Evolutionary conservation across 2,888 invertebrate species (phyloP), one percentile per base, ranked within the genome.

Genomic region (Ethmia dodecea): DNA sequence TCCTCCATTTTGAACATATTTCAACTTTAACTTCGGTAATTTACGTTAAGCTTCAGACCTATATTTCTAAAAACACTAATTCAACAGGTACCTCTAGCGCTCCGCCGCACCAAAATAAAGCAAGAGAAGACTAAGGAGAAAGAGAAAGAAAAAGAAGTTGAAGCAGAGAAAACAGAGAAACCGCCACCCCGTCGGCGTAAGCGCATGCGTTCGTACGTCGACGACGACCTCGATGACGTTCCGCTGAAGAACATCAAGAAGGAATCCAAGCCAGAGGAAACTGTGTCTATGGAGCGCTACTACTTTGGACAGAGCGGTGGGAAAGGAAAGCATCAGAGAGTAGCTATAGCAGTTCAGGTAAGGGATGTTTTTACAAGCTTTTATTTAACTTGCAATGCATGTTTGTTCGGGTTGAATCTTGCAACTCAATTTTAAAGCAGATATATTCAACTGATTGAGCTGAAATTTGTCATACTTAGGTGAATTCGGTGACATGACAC

Each of bases 231-330:
- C 13, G 81, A 84, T 31, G 80, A 86, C 14, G 48, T 80, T 0
- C 81, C 81, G 1, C 63, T 81, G 11, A 80, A 78, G 56, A 65
- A 42, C 38, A 83, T 83, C 48, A 81, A 83, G 64, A 80, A 80
- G 48, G 86, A 81, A 32, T 47, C 55, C 11, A 70, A 71, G 20
- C 73, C 79, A 0, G 83, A 81, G 33, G 72, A 80, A 56, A 74
- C 88, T 12, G 84, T 89, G 43, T 88, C 89, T 1, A 72, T 91
- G 53, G 91, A 91, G 63, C 79, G 88, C 37, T 91, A 88, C 52
- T 91, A 91, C 72, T 91, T 91, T 49, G 91, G 91, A 0, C 88
- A 88, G 47, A 59, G 76, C 1, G 79, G 75, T 1, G 86, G 84
- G 1, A 37, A 55, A 0, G 55, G 33, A 0, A 43, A 43, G 0